phyloP scores from a whole-genome alignment of 2,113 vertebrate species.

The Corydoras sp. region DNA sequence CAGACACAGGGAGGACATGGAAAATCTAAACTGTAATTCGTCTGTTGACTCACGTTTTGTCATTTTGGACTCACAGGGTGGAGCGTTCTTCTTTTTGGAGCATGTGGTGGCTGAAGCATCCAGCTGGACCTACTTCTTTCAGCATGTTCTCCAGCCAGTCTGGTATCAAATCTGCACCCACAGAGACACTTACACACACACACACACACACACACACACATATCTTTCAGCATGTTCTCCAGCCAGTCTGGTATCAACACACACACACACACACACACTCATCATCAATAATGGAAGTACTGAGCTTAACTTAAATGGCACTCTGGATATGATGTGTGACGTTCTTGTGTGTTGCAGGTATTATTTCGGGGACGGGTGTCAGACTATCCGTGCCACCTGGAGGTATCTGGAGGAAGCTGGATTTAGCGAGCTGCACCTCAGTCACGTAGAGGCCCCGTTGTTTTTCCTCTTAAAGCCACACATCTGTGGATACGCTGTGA shows the following conservation, averaged over 20 bases:
- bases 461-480: conserved; percentile 61
- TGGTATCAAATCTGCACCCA: conserved; percentile 54
- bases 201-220: neutral
- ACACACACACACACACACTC: neutral
- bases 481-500: conserved; percentile 74
- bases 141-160: conserved; percentile 66
- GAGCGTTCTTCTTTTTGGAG: conserved; percentile 78
- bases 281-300: neutral
- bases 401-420: conserved; percentile 68
- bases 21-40: too few species aligned
- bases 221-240: too few species aligned
- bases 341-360: conserved; percentile 57
- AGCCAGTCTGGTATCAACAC: too few species aligned
- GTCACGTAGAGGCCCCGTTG: conserved; percentile 52
- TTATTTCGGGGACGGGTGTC: conserved; percentile 71
- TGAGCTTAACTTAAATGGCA: too few species aligned
- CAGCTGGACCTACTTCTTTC: conserved; percentile 72
- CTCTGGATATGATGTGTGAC: neutral
- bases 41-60: too few species aligned
- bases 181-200: neutral
- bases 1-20: too few species aligned
- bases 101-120: conserved; percentile 70
- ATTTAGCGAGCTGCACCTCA: conserved; percentile 72
- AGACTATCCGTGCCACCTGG: conserved; percentile 66
- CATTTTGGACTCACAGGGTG: conserved; percentile 63